Evolutionary conservation across 2,113 vertebrate species (phyloP), one percentile per base, ranked within the genome.

Genomic region (Ochotona princeps): DNA sequence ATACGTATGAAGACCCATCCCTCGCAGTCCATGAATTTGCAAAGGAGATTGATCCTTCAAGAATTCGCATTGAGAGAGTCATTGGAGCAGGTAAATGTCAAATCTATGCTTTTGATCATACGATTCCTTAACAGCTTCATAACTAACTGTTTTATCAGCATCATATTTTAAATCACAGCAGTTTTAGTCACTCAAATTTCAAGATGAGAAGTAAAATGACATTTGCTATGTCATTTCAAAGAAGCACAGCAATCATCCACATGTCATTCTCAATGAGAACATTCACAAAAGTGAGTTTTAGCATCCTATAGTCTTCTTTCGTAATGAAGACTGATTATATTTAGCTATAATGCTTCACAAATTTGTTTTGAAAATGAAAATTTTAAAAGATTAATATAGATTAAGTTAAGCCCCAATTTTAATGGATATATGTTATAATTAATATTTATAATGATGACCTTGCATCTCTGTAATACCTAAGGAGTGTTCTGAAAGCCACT

Each of bases 11-110:
- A 97, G 99, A 99, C 88, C 99, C 99, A 75, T 98, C 98, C 3
- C 98, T 99, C 96, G 99, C 99, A 35, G 98, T 99, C 88, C 99
- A 99, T 86, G 99, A 99, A 93, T 99, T 99, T 98, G 99, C 99
- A 96, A 99, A 99, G 96, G 99, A 99, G 97, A 99, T 99, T 85
- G 99, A 99, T 96, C 99, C 99, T 4, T 98, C 98, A 95, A 98
- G 99, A 96, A 99, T 99, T 97, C 99, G 99, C 60, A 99, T 99
- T 93, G 99, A 99, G 97, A 99, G 99, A 98, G 99, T 99, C 93
- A 99, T 99, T 94, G 99, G 99, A 90, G 99, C 99, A 97, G 99
- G 99, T 99, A 98, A 98, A 96, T 75, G 26, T 72, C 69, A 91
- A 87, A 66, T 67, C 26, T 91, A 49, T 1, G n/a, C 1, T 91